Conservation (phyloP, 1,140 invertebrate species). For the Scaptomyza graminum region DNA sequence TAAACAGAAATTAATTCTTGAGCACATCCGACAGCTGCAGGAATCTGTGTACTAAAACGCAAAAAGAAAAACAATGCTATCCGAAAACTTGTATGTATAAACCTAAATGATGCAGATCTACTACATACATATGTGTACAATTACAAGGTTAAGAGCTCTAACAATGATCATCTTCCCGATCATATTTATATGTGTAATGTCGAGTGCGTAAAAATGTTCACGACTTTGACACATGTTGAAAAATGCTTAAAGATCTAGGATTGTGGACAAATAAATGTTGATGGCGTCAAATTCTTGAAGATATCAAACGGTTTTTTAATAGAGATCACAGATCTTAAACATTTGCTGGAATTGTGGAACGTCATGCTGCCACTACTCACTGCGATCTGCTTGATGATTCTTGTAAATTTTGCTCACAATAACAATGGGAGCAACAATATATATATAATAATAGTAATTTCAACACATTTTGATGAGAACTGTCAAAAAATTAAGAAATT, state of each 20-base stretch:
- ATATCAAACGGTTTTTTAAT: slow-evolving; percentile 69
- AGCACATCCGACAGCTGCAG: slow-evolving; percentile 69
- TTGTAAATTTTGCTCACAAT: slow-evolving; percentile 61
- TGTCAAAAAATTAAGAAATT: slow-evolving; percentile 80
- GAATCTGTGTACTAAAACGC: slow-evolving; percentile 46
- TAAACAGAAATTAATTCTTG: slow-evolving; percentile 61
- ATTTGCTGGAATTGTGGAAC: slow-evolving; percentile 51
- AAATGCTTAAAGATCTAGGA: slow-evolving; percentile 39
- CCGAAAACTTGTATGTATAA: slow-evolving; percentile 7
- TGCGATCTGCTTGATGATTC: slow-evolving; percentile 65
- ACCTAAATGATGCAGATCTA: slow-evolving; percentile 6
- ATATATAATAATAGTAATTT: slow-evolving; percentile 66
- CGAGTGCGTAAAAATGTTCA: slow-evolving; percentile 61
- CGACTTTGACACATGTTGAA: slow-evolving; percentile 61
- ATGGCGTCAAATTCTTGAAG: slow-evolving; percentile 63
- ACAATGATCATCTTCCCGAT: slow-evolving; percentile 13
- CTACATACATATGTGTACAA: slow-evolving; percentile 20
- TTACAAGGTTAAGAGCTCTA: slow-evolving; percentile 56
- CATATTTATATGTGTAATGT: slow-evolving; percentile 51
- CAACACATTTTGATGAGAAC: slow-evolving; percentile 80
- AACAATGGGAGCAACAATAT: slow-evolving; percentile 39
- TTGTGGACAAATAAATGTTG: slow-evolving; percentile 43
- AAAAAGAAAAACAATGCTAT: slow-evolving; percentile 1
- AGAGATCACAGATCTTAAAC: slow-evolving; percentile 65
- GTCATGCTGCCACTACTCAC: slow-evolving; percentile 50